A percentile compares a stretch with the other conserved stretches of the same genome.
Conservation (phyloP, 1,140 invertebrate genomes). For the Drosophila pseudoananassae region DNA sequence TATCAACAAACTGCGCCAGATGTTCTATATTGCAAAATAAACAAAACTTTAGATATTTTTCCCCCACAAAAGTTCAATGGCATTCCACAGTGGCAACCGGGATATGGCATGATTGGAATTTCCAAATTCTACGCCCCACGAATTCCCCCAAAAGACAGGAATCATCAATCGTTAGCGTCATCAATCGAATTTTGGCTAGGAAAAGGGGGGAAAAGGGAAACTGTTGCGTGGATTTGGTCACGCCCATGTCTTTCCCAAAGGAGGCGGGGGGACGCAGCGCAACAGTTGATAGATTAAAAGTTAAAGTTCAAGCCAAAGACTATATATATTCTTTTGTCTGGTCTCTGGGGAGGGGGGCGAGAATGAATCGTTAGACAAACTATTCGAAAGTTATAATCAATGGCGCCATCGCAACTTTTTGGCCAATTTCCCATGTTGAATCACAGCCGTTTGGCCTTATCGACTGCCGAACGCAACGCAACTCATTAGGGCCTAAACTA, state of each 20-base stretch:
- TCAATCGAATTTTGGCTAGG: slow-evolving; percentile 29
- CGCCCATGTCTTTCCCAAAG: slow-evolving; percentile 1
- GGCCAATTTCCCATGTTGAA: slow-evolving; percentile 21
- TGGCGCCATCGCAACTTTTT: slow-evolving; percentile 15
- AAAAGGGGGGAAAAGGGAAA: not conserved
- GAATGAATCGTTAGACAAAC: slow-evolving; percentile 26
- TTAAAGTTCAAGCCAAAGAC: slow-evolving; percentile 9
- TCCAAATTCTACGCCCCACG: slow-evolving; percentile 23
- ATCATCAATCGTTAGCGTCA: slow-evolving; percentile 40
- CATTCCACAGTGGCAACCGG: slow-evolving; percentile 27
- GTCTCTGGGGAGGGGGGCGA: not conserved
- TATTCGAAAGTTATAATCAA: slow-evolving; percentile 33
- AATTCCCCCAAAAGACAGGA: slow-evolving; percentile 3
- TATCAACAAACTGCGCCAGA: not conserved
- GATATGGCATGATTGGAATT: slow-evolving; percentile 17
- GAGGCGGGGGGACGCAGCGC: not conserved
- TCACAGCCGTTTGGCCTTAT: slow-evolving; percentile 19
- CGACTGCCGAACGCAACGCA: slow-evolving; percentile 1
- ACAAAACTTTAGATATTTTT: not conserved
- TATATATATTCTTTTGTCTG: slow-evolving; percentile 1
- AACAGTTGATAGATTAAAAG: slow-evolving; percentile 46
- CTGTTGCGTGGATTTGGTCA: slow-evolving; percentile 39
- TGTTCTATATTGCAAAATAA: not conserved
- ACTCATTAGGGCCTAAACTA: slow-evolving; percentile 24
- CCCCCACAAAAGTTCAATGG: not conserved